Percentiles rank a stretch among this genome's conserved stretches.
These are phyloP conservation scores for Deilephila porcellus DNA, from an alignment of 2,888 invertebrate species.

Conservation along the genomic window DNA sequence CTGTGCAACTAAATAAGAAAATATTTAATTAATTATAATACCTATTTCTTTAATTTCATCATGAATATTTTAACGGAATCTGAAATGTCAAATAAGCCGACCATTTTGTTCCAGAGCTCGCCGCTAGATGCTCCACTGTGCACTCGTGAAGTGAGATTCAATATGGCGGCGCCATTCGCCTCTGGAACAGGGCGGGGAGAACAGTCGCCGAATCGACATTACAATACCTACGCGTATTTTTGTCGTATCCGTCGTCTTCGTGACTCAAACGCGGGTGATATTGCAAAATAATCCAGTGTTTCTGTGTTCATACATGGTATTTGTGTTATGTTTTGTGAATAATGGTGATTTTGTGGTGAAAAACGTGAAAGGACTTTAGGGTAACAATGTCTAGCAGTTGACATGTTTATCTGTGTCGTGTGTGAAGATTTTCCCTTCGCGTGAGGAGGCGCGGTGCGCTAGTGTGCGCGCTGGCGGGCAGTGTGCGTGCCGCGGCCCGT, in stretches of 20 bases:
- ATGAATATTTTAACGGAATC: not conserved
- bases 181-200: constrained; percentile 84
- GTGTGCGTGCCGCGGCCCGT: constrained; percentile 72
- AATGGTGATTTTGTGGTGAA: constrained; percentile 77
- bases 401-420: constrained; percentile 85
- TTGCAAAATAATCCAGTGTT: constrained; percentile 78
- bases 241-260: constrained; percentile 77
- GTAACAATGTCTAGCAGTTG: constrained; percentile 85
- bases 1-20: no score
- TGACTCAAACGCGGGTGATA: constrained; percentile 82
- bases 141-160: constrained; percentile 69
- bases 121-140: constrained; percentile 74
- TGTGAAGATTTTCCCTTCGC: constrained; percentile 85
- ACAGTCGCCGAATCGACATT: constrained; percentile 80
- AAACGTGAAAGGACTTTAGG: constrained; percentile 82
- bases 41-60: not conserved
- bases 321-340: constrained; percentile 78
- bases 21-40: not conserved
- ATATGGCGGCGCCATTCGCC: constrained; percentile 83
- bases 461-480: constrained; percentile 71
- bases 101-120: constrained; percentile 53
- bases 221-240: constrained; percentile 82
- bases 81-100: constrained; percentile 15
- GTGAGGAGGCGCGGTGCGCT: constrained; percentile 80
- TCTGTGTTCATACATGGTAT: constrained; percentile 73